Percentiles rank a stretch among this genome's conserved stretches.
Evolutionary conservation across 1,140 invertebrate species (phyloP).

Genomic region (Phymastichus coffea): DNA sequence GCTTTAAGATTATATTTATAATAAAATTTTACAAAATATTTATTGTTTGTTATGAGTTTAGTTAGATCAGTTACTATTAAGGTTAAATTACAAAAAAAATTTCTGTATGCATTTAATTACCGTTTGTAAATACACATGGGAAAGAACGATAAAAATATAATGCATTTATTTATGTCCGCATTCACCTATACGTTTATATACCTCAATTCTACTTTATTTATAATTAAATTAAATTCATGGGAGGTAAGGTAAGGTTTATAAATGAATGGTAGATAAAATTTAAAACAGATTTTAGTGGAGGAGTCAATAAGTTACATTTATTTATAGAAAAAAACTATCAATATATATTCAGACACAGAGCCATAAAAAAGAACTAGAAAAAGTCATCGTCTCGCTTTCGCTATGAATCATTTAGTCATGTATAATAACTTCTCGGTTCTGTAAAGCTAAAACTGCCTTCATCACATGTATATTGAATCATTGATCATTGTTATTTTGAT

Average conservation of each 20-base stretch:
- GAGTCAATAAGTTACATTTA: slow-evolving; percentile 46
- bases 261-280: neutral
- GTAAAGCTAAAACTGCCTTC: slow-evolving; percentile 25
- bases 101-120: slow-evolving; percentile 5
- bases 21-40: slow-evolving; percentile 20
- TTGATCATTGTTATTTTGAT: neutral
- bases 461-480: slow-evolving; percentile 4
- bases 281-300: neutral
- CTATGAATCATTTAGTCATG: slow-evolving; percentile 27
- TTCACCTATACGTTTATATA: too few relatives aligned
- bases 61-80: slow-evolving; percentile 26
- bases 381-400: slow-evolving; percentile 23
- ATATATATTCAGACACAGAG: slow-evolving; percentile 35
- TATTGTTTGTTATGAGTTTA: slow-evolving; percentile 18
- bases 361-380: slow-evolving; percentile 34
- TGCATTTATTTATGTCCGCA: neutral
- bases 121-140: slow-evolving; percentile 25
- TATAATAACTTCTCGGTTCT: slow-evolving; percentile 27
- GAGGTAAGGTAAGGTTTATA: too few relatives aligned
- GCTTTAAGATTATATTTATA: slow-evolving; percentile 6
- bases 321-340: slow-evolving; percentile 40
- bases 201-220: neutral
- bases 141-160: slow-evolving; percentile 7
- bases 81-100: slow-evolving; percentile 2
- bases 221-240: neutral